A percentile compares a stretch with the other conserved stretches of the same genome.
These are phyloP conservation scores for Chelonus insularis DNA, from an alignment of 1,140 invertebrate species.

Conservation along the genomic window DNA sequence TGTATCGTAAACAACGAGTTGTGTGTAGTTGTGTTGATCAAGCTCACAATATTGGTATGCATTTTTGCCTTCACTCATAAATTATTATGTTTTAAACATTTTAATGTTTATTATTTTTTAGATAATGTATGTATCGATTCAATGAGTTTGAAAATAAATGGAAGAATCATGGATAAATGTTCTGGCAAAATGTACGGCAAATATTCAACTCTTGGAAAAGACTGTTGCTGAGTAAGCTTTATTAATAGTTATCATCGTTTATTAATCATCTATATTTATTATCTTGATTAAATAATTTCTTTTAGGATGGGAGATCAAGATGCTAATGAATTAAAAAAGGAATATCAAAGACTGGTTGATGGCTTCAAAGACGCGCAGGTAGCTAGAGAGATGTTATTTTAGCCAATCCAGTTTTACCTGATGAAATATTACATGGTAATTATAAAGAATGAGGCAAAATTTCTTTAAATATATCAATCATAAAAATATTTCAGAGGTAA, in stretches of 20 bases:
- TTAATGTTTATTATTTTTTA: constrained; percentile 42
- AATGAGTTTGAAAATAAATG: constrained; percentile 95
- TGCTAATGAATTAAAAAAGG: constrained; percentile 82
- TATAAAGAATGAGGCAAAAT: background rate
- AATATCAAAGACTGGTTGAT: constrained; percentile 92
- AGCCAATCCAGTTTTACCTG: constrained; percentile 92
- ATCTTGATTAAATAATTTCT: constrained; percentile 12
- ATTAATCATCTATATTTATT: constrained; percentile 7
- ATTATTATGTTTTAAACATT: background rate
- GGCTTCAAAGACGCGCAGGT: constrained; percentile 85
- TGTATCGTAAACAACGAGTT: too few species aligned
- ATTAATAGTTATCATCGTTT: constrained; percentile 12
- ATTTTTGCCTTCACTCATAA: background rate
- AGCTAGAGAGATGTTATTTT: constrained; percentile 86
- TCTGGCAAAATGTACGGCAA: constrained; percentile 78
- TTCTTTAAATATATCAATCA: background rate
- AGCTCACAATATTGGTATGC: constrained; percentile 93
- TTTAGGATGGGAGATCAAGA: constrained; percentile 85
- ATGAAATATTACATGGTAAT: constrained; percentile 84
- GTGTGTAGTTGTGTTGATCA: too few species aligned
- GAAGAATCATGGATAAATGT: constrained; percentile 83
- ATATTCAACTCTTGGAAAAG: constrained; percentile 77
- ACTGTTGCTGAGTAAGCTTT: constrained; percentile 71
- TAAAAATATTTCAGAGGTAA: constrained; percentile 71
- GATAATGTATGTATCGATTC: constrained; percentile 99